These are phyloP conservation scores for Peucedramus taeniatus DNA, from an alignment of 2,113 vertebrate species.

Conservation along the genomic window DNA sequence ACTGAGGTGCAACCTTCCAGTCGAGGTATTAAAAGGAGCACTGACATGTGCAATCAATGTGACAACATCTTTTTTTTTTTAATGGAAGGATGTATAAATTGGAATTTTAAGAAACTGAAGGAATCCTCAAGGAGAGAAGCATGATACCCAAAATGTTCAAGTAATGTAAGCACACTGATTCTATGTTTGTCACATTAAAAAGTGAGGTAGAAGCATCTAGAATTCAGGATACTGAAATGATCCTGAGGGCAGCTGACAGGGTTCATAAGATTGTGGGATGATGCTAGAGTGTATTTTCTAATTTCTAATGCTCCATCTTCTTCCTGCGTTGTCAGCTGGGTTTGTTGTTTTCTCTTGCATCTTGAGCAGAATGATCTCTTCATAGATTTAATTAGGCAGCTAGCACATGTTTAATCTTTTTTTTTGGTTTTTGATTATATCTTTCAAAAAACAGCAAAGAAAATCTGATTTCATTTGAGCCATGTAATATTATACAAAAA, in stretches of 20 bases:
- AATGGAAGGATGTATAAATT: background rate
- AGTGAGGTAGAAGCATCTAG: background rate
- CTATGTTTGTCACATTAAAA: background rate
- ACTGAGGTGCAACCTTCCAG: background rate
- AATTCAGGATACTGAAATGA: background rate
- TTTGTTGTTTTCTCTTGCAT: constrained; percentile 20
- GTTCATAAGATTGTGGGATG: background rate
- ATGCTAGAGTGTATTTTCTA: background rate
- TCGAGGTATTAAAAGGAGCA: background rate
- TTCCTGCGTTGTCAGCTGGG: background rate
- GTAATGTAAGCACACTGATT: background rate
- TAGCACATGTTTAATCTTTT: constrained; percentile 18
- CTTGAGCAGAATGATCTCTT: constrained; percentile 19
- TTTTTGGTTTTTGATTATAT: constrained; percentile 18
- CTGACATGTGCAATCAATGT: background rate
- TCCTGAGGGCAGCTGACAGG: background rate
- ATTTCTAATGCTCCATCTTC: background rate
- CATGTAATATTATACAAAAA: background rate
- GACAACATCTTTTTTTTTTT: background rate
- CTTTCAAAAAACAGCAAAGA: background rate
- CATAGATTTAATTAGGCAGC: constrained; percentile 19
- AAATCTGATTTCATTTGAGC: background rate
- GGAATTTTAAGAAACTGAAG: background rate
- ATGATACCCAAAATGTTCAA: background rate
- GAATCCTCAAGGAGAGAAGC: background rate